Conservation (phyloP, 2,797 vertebrate genomes). For the Mastacembelus armatus region DNA sequence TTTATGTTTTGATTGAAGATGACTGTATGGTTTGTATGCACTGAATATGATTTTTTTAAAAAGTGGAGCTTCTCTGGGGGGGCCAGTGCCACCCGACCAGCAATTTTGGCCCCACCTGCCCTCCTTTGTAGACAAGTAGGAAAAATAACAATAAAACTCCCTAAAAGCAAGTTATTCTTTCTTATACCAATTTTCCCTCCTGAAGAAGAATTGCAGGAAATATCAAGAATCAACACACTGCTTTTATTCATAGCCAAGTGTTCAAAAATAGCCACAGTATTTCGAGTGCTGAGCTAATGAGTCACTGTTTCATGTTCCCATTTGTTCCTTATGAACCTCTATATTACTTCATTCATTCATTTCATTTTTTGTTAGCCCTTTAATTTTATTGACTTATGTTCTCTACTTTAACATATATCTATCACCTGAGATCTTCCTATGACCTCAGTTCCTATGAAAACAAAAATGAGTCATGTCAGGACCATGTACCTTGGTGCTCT, state of each 20-base stretch:
- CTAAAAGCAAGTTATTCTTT: conserved; percentile 25
- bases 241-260: conserved; percentile 43
- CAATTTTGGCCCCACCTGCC: too few species aligned
- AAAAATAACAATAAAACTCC: conserved; percentile 34
- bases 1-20: too few species aligned
- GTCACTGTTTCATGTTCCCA: conserved; percentile 47
- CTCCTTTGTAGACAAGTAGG: too few species aligned
- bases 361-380: conserved; percentile 23
- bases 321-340: conserved; percentile 24
- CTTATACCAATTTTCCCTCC: conserved; percentile 23
- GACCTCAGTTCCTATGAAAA: background rate
- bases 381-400: background rate
- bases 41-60: too few species aligned
- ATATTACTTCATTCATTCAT: too few species aligned
- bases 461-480: background rate
- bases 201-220: conserved; percentile 38
- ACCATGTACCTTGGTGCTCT: background rate
- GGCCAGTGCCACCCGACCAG: too few species aligned
- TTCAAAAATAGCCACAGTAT: conserved; percentile 49
- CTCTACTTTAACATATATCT: too few species aligned
- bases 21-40: too few species aligned
- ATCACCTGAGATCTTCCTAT: too few species aligned
- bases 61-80: too few species aligned
- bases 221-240: conserved; percentile 32
- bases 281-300: conserved; percentile 47